phyloP scores from a whole-genome alignment of 1,140 invertebrate species.

The Lutraria rhynchaena region DNA sequence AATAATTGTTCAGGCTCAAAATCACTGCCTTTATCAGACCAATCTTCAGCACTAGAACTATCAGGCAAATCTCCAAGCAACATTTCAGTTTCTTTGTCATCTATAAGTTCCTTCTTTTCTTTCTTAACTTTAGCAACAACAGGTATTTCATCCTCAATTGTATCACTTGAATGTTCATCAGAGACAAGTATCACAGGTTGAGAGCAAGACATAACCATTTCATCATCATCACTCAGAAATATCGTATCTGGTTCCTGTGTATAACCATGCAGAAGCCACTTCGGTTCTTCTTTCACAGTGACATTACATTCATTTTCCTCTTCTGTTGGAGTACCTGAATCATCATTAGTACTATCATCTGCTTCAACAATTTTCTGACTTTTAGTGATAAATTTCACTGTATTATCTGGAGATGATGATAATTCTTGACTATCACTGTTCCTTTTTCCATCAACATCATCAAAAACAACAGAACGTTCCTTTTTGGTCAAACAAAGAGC shows the following conservation, averaged over 20 bases:
- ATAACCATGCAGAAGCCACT: conserved; percentile 31
- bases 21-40: conserved; percentile 49
- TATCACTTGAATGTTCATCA: conserved; percentile 25
- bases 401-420: too few relatives aligned
- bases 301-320: background rate
- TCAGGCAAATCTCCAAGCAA: background rate
- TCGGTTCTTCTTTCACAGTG: conserved; percentile 34
- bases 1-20: conserved; percentile 50
- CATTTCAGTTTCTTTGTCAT: background rate
- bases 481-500: background rate
- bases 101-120: background rate
- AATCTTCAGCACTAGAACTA: conserved; percentile 36
- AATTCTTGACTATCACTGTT: too few relatives aligned
- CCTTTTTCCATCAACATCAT: background rate
- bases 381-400: background rate
- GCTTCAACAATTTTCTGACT: background rate
- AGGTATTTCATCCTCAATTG: background rate
- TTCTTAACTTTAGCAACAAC: conserved; percentile 28
- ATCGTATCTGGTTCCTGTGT: conserved; percentile 50
- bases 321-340: background rate
- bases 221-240: conserved; percentile 47
- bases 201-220: conserved; percentile 29
- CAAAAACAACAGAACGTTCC: background rate
- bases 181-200: conserved; percentile 40
- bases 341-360: background rate